These are phyloP conservation scores for Argopecten irradians DNA, from an alignment of 1,140 invertebrate species.

Conservation along the genomic window DNA sequence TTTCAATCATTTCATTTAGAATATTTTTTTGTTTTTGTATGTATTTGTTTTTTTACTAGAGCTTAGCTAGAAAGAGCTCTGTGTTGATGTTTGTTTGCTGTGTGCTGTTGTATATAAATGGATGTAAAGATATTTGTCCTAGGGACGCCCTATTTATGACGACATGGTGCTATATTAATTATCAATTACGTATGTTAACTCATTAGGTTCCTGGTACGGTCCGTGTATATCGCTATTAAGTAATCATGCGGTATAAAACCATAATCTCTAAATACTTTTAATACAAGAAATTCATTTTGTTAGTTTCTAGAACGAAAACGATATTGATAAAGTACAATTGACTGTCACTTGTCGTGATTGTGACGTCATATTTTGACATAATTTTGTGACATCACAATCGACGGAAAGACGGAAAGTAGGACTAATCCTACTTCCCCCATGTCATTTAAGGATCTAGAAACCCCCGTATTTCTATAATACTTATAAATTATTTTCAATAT, in stretches of 20 bases:
- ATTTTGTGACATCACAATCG: too few species aligned
- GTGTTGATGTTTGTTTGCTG: not conserved
- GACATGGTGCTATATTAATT: not conserved
- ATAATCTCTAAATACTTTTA: too few species aligned
- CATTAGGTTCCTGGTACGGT: not conserved
- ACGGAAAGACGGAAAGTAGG: too few species aligned
- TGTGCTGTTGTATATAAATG: not conserved
- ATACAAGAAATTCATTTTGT: too few species aligned
- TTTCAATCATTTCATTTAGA: not conserved
- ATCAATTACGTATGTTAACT: not conserved
- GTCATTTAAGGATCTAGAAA: too few species aligned
- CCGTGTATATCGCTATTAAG: not conserved
- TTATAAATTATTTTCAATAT: not conserved
- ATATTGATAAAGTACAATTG: too few species aligned
- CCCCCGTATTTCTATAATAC: too few species aligned
- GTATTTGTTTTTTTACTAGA: not conserved
- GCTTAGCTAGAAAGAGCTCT: not conserved
- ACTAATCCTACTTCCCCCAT: too few species aligned
- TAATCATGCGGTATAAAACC: too few species aligned
- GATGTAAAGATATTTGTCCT: not conserved
- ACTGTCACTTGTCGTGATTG: too few species aligned
- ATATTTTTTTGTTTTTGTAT: not conserved
- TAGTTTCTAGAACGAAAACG: too few species aligned
- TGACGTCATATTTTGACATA: too few species aligned
- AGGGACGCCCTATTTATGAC: slow-evolving; percentile 3